phyloP scores from a whole-genome alignment of 2,888 invertebrate genomes.

The Tinea pellionella region DNA sequence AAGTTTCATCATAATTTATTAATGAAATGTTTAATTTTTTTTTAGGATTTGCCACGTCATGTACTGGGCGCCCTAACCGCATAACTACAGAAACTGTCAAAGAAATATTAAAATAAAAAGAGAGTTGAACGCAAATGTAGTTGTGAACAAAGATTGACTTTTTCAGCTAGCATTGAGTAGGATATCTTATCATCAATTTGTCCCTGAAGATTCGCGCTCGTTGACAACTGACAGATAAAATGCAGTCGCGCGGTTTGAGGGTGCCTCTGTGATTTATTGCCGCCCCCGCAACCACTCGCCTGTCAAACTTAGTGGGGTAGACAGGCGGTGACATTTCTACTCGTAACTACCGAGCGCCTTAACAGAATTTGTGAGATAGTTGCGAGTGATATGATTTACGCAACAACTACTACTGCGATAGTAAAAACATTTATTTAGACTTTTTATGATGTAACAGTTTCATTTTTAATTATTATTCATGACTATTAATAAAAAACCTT shows the following conservation, averaged over 20 bases:
- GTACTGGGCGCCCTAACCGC: too few relatives aligned
- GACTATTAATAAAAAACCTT: too few relatives aligned
- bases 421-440: background rate
- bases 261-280: conserved; percentile 38
- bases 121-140: background rate
- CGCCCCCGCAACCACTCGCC: conserved; percentile 1
- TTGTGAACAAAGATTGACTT: background rate
- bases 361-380: background rate
- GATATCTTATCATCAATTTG: conserved; percentile 42
- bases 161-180: conserved; percentile 3
- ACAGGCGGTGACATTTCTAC: conserved; percentile 4
- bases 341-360: background rate
- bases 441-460: too few relatives aligned
- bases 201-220: conserved; percentile 24
- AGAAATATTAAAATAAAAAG: background rate
- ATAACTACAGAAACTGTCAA: too few relatives aligned
- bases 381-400: conserved; percentile 1
- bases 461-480: too few relatives aligned
- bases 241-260: conserved; percentile 33
- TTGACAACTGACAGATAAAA: conserved; percentile 46
- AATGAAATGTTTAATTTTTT: too few relatives aligned
- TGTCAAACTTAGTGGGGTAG: conserved; percentile 8
- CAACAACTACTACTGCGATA: background rate
- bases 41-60: too few relatives aligned
- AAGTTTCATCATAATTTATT: too few relatives aligned